phyloP scores from a whole-genome alignment of 2,113 vertebrate genomes.

The Craseonycteris thonglongyai region DNA sequence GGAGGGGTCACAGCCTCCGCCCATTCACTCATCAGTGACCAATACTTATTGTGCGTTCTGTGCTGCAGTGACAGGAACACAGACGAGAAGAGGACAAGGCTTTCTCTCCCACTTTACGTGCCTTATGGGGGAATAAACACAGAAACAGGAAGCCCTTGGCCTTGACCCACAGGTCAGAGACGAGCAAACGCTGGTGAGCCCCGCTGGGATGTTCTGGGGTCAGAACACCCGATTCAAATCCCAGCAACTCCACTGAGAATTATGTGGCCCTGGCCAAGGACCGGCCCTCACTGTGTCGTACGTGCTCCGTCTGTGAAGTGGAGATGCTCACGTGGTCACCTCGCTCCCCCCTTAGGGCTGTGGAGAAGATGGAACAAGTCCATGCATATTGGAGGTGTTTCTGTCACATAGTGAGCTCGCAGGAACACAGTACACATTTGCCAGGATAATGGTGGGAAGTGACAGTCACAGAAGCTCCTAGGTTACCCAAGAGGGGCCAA shows the following conservation, averaged over 20 bases:
- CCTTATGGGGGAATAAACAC: not conserved
- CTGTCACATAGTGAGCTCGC: fast-evolving
- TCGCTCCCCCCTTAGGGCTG: not conserved
- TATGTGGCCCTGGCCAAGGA: not conserved
- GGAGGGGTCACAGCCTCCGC: not conserved
- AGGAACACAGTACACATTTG: fast-evolving
- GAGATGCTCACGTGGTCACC: fast-evolving
- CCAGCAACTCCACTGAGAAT: not conserved
- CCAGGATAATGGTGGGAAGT: fast-evolving
- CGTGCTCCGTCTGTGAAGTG: not conserved
- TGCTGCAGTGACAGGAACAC: fast-evolving
- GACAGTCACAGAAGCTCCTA: not conserved
- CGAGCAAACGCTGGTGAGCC: not conserved
- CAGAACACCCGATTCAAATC: not conserved
- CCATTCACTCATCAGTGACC: too few species aligned
- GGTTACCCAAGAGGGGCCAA: not conserved
- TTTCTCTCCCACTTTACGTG: not conserved
- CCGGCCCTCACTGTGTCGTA: not conserved
- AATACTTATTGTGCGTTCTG: fast-evolving
- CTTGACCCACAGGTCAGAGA: not conserved
- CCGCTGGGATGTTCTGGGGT: not conserved
- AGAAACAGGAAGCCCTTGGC: not conserved
- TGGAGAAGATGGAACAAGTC: not conserved
- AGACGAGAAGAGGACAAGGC: not conserved
- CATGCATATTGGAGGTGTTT: fast-evolving